Evolutionary conservation across 2,113 vertebrate species (phyloP), one percentile per base, ranked within the genome.

Genomic region (Ursus arctos): DNA sequence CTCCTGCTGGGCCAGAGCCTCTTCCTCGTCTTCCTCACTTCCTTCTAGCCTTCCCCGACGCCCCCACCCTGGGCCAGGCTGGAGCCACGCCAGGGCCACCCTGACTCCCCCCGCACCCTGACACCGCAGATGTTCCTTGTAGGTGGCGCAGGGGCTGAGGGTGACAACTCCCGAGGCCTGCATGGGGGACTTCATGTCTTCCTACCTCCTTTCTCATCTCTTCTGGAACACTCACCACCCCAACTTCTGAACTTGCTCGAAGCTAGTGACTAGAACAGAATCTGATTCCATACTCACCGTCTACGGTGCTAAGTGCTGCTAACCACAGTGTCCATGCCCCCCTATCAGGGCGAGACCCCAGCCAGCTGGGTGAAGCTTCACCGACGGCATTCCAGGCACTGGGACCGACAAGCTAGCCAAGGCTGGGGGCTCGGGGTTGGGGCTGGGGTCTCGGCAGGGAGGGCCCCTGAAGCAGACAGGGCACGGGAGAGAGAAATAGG

Each of bases 1-100:
- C 63, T 98, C n/a, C 69, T 97, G 3, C 71, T 98, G 63, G 84
- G n/a, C 0, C 53, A 88, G 57, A 90, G 55, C 79, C 97, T 98
- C 18, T 82, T 96, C n/a, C 7, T 97, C 51, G 15, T 94, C 88
- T 1, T 94, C 36, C 49, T 97, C 0, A 5, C 59, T 51, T 94
- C 77, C 85, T 95, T 97, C 94, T 98, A 97, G 84, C 51, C 74
- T 77, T 16, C 43, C 43, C 33, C 36, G 7, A 5, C 40, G 3
- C 7, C 86, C 63, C 10, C 4, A 22, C 43, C 90, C 26, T 0
- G 12, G 26, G 31, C 49, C 16, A 26, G 47, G 71, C 82, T 57
- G 71, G 47, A 43, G 72, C 28, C 24, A 74, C 28, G 19, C 57
- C 79, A 43, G 14, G 31, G 12, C 77, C 63, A 16, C 59, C 24